phyloP scores from a whole-genome alignment of 2,888 invertebrate genomes.

The Timandra comae region DNA sequence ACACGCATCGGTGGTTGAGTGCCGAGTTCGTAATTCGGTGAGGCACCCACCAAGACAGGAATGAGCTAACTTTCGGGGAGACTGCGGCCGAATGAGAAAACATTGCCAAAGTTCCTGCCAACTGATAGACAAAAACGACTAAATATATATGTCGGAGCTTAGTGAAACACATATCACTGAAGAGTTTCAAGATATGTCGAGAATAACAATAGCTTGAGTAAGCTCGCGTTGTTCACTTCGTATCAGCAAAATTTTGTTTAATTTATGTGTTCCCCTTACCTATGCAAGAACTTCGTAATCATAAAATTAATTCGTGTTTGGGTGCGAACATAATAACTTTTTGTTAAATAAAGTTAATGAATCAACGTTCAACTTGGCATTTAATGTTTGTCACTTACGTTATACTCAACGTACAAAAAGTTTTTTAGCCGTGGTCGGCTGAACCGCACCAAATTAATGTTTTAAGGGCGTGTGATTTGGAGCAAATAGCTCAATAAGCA shows the following conservation, averaged over 20 bases:
- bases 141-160: conserved; percentile 55
- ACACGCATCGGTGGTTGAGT: conserved; percentile 66
- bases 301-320: conserved; percentile 33
- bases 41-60: conserved; percentile 58
- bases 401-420: too few relatives aligned
- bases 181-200: conserved; percentile 49
- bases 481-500: conserved; percentile 53
- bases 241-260: conserved; percentile 34
- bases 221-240: conserved; percentile 39
- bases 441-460: too few relatives aligned
- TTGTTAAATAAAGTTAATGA: not conserved
- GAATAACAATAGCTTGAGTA: conserved; percentile 49
- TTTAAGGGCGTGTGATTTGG: conserved; percentile 28
- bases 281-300: conserved; percentile 36
- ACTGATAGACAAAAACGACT: conserved; percentile 62
- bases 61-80: conserved; percentile 64
- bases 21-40: conserved; percentile 59
- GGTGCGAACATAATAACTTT: conserved; percentile 11
- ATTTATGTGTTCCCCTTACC: conserved; percentile 23
- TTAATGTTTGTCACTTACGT: too few relatives aligned
- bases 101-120: conserved; percentile 62
- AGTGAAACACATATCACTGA: conserved; percentile 52
- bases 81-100: conserved; percentile 65
- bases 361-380: not conserved
- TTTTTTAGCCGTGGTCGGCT: too few relatives aligned